Conservation (phyloP, 2,888 invertebrate species). For the Platycnemis pennipes region DNA sequence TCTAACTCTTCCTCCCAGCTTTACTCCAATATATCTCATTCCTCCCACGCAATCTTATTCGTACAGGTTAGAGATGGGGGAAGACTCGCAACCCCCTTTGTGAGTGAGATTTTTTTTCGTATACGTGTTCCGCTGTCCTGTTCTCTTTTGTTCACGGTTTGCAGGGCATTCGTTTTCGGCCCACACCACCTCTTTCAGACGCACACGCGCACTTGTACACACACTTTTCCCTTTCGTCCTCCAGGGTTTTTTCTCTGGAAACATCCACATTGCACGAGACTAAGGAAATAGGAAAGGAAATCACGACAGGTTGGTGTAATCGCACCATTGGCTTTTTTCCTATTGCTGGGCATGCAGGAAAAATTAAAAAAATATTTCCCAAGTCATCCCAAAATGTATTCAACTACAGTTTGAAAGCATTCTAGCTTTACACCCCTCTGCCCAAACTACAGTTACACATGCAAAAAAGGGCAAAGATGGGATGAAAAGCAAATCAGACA, state of each 20-base stretch:
- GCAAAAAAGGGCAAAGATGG: no score
- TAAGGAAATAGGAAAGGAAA: no score
- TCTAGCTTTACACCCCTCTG: no score
- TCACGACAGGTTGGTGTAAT: no score
- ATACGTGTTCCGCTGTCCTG: slow-evolving; percentile 54
- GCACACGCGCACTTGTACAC: neutral
- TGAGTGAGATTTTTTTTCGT: slow-evolving; percentile 21
- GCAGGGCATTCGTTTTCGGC: slow-evolving; percentile 21
- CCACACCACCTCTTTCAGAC: neutral
- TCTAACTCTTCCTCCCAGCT: neutral
- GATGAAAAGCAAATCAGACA: no score
- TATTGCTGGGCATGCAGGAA: no score
- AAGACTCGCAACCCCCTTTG: slow-evolving; percentile 22
- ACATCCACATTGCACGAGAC: no score
- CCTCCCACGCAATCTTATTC: slow-evolving; percentile 46
- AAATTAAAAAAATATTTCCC: no score
- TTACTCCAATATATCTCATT: slow-evolving; percentile 64
- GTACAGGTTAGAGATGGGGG: neutral
- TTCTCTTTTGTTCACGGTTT: slow-evolving; percentile 49
- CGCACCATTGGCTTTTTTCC: no score
- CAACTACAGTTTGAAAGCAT: no score
- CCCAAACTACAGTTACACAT: no score
- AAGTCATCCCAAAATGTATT: no score
- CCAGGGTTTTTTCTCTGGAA: neutral
- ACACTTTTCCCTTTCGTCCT: neutral